Conservation (phyloP, 2,113 vertebrate species). For the Entomyzon cyanotis region DNA sequence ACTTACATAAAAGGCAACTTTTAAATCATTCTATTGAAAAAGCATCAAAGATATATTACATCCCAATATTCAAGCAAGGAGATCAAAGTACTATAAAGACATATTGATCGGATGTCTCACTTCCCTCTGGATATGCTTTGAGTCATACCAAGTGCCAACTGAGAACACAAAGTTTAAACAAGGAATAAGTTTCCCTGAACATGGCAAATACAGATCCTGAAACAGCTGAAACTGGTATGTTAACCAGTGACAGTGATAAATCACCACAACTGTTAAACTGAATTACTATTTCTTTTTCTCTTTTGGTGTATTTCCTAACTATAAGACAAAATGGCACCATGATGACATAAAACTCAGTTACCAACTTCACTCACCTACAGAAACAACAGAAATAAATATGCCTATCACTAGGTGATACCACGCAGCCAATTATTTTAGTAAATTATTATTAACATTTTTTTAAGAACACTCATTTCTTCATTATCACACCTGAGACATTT, state of each 20-base stretch:
- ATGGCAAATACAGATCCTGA: not conserved
- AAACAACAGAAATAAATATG: not conserved
- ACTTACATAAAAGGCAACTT: not conserved
- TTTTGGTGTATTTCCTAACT: not conserved
- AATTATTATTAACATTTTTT: not conserved
- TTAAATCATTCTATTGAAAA: not conserved
- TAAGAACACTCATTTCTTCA: not conserved
- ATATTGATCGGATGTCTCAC: not conserved
- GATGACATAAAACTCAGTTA: not conserved
- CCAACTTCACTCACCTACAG: not conserved
- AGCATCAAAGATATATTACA: not conserved
- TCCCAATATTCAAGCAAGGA: not conserved
- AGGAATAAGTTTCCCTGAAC: not conserved
- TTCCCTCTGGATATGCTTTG: not conserved
- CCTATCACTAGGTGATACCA: not conserved
- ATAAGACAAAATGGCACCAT: not conserved
- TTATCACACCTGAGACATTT: not conserved
- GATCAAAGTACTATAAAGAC: conserved; percentile 32
- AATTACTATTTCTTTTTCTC: not conserved
- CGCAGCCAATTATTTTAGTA: not conserved
- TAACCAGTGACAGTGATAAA: not conserved
- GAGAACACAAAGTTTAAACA: not conserved
- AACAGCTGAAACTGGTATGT: not conserved
- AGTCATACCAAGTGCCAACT: not conserved
- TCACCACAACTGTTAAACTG: not conserved